These are phyloP conservation scores for Mizuhopecten yessoensis DNA, from an alignment of 1,140 invertebrate genomes.

Conservation along the genomic window DNA sequence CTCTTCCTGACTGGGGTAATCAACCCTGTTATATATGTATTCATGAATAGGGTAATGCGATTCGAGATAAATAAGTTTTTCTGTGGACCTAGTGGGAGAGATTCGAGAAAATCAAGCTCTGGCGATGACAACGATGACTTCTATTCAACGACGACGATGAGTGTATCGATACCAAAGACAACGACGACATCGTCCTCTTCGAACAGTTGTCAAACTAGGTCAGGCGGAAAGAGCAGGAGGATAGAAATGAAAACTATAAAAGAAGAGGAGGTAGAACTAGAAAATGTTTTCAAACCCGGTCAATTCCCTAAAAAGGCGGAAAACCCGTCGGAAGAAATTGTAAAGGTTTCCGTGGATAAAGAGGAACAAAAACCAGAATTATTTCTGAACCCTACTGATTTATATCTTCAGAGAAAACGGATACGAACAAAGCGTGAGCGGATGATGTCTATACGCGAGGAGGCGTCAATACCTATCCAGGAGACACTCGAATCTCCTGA, in stretches of 20 bases:
- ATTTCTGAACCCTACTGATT: not conserved
- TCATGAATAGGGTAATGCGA: slow-evolving; percentile 73
- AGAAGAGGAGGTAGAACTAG: slow-evolving; percentile 58
- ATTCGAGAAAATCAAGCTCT: slow-evolving; percentile 54
- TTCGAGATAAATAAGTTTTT: slow-evolving; percentile 72
- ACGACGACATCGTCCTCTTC: not conserved
- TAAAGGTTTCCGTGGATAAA: not conserved
- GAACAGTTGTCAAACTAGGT: slow-evolving; percentile 48
- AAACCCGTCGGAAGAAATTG: not conserved
- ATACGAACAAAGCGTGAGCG: not conserved
- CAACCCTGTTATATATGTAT: slow-evolving; percentile 74
- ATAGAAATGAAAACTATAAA: slow-evolving; percentile 69
- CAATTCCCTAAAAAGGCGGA: not conserved
- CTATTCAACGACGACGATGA: slow-evolving; percentile 69
- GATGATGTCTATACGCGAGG: not conserved
- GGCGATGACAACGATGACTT: slow-evolving; percentile 65
- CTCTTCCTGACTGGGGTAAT: slow-evolving; percentile 67
- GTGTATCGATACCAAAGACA: slow-evolving; percentile 53
- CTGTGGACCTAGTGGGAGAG: slow-evolving; percentile 54
- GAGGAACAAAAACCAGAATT: not conserved
- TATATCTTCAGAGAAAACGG: not conserved
- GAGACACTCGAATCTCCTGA: not conserved
- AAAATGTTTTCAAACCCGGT: not conserved
- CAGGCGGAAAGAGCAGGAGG: slow-evolving; percentile 31
- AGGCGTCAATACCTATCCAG: not conserved